phyloP scores from a whole-genome alignment of 2,888 invertebrate genomes.

The Ophioninae sp. region DNA sequence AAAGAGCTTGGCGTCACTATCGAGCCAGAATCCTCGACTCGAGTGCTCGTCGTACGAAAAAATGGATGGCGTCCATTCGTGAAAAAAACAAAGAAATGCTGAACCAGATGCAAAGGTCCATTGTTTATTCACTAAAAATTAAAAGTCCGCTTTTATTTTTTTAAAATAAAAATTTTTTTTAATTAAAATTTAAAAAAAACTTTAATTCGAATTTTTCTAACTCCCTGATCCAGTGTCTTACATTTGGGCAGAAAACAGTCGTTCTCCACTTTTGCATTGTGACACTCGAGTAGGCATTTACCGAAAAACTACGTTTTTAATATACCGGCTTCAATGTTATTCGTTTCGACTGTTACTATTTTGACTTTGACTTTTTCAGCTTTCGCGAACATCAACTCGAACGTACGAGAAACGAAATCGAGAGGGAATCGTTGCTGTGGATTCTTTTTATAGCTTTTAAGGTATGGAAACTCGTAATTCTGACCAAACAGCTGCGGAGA shows the following conservation, averaged over 20 bases:
- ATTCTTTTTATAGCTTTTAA: conserved; percentile 75
- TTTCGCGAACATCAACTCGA: conserved; percentile 64
- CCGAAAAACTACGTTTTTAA: neutral
- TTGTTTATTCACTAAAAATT: neutral
- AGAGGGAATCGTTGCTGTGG: conserved; percentile 72
- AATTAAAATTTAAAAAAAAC: too few species aligned
- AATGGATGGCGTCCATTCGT: conserved; percentile 67
- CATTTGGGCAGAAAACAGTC: neutral
- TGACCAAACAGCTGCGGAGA: neutral
- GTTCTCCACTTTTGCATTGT: neutral
- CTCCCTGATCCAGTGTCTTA: too few species aligned
- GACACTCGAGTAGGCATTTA: neutral
- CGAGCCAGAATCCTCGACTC: conserved; percentile 64
- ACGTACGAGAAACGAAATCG: conserved; percentile 55
- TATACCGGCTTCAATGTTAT: neutral
- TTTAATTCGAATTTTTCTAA: neutral
- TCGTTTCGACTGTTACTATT: neutral
- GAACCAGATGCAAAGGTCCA: conserved; percentile 67
- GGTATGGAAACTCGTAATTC: conserved; percentile 55
- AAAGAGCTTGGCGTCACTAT: conserved; percentile 74
- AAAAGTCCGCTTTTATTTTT: neutral
- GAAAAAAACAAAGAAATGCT: conserved; percentile 65
- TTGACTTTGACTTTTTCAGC: conserved; percentile 56
- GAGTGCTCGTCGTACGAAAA: conserved; percentile 62
- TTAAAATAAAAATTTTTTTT: too few species aligned